Evolutionary conservation across 92 coral and sea anemone genomes (phyloP).

Genomic region (Anthopleura xanthogrammica): DNA sequence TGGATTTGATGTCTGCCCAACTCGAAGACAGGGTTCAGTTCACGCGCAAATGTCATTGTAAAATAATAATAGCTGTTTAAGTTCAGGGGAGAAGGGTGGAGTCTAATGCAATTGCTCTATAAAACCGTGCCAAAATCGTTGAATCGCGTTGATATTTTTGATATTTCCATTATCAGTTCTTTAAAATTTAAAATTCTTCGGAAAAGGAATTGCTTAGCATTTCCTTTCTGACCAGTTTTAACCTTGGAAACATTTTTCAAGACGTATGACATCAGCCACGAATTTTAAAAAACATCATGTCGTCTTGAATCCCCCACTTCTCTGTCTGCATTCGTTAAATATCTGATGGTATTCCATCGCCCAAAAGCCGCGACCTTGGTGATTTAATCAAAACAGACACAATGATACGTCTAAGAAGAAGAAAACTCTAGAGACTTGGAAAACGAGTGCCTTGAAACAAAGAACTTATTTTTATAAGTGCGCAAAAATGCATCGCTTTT

Average conservation of each 20-base stretch:
- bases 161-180: neutral
- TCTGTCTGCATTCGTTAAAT: slow-evolving; percentile 22
- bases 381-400: slow-evolving; percentile 14
- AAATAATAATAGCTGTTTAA: neutral
- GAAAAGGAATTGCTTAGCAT: neutral
- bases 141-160: neutral
- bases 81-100: neutral
- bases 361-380: slow-evolving; percentile 6
- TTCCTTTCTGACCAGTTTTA: neutral
- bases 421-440: neutral
- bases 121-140: neutral
- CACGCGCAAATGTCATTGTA: neutral
- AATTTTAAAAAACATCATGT: neutral
- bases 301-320: neutral
- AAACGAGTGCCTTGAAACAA: neutral
- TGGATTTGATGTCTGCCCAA: slow-evolving; percentile 4
- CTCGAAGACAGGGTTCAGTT: neutral
- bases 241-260: neutral
- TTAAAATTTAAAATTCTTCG: neutral
- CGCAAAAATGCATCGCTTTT: neutral
- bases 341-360: slow-evolving; percentile 6
- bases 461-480: neutral
- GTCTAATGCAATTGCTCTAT: neutral
- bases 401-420: neutral
- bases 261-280: neutral